Percentiles rank a stretch among this genome's conserved stretches.
Evolutionary conservation across 2,113 vertebrate species (phyloP).

Genomic region (Paratilapia polleni): DNA sequence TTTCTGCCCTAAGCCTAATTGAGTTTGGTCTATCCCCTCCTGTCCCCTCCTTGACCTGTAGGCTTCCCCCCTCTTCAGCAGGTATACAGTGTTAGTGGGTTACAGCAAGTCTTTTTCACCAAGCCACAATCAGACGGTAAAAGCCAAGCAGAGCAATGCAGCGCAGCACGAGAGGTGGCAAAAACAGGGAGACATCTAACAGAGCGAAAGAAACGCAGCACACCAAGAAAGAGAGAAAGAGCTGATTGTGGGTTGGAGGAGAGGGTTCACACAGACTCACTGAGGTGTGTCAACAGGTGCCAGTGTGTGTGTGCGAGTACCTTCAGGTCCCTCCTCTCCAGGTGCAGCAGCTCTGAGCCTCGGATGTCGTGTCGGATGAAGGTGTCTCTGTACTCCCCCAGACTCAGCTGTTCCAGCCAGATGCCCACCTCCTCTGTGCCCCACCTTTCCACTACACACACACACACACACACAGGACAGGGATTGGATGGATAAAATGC

Average conservation of each 20-base stretch:
- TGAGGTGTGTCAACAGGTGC: constrained; percentile 2
- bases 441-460: constrained; percentile 99
- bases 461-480: constrained; percentile 87
- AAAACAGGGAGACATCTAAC: constrained; percentile 58
- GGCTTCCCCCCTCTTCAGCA: constrained; percentile 31
- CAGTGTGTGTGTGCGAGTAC: constrained; percentile 80
- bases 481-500: no score
- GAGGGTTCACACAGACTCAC: constrained; percentile 77
- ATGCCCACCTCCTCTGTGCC: constrained; percentile 99
- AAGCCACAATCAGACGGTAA: constrained; percentile 69
- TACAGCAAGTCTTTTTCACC: constrained; percentile 48
- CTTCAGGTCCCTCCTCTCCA: constrained; percentile 99
- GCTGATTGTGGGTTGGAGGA: constrained; percentile 79
- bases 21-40: background rate
- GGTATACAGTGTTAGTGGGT: constrained; percentile 70
- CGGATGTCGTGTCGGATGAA: constrained; percentile 99
- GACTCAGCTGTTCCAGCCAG: constrained; percentile 99
- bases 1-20: background rate
- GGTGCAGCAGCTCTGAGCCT: constrained; percentile 98
- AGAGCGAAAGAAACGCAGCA: constrained; percentile 29
- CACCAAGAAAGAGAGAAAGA: constrained; percentile 49
- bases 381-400: constrained; percentile 99
- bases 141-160: constrained; percentile 83
- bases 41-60: background rate
- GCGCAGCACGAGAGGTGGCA: constrained; percentile 53